These are phyloP conservation scores for Tichodroma muraria DNA, from an alignment of 2,113 vertebrate species.

Conservation along the genomic window DNA sequence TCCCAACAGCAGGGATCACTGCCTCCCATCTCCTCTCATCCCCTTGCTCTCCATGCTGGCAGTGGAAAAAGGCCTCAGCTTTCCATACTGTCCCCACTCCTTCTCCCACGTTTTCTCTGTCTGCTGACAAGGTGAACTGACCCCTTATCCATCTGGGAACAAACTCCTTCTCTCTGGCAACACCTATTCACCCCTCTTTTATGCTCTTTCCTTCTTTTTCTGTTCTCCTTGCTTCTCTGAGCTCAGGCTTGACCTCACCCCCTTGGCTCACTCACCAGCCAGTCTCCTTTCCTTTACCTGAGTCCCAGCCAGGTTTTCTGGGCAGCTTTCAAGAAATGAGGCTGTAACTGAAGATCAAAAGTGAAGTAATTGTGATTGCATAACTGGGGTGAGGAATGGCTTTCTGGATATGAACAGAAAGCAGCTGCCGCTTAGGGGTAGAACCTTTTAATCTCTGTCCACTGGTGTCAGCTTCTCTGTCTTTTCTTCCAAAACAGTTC, in stretches of 20 bases:
- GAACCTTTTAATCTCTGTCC: neutral
- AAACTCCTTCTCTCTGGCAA: neutral
- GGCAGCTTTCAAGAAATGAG: neutral
- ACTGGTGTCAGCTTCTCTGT: neutral
- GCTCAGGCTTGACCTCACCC: neutral
- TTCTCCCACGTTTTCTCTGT: neutral
- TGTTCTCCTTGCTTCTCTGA: neutral
- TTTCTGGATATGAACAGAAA: conserved; percentile 5
- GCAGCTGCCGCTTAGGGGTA: neutral
- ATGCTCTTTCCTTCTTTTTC: neutral
- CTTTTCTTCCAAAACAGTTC: neutral
- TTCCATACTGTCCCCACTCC: neutral
- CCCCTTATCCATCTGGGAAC: neutral
- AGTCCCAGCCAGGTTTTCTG: conserved; percentile 41
- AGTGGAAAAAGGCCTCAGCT: neutral
- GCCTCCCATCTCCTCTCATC: neutral
- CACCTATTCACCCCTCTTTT: too few relatives aligned
- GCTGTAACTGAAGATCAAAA: conserved; percentile 14
- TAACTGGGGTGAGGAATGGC: neutral
- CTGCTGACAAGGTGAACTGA: neutral
- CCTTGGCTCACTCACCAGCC: neutral
- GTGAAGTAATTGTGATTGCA: conserved; percentile 21
- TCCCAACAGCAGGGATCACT: neutral
- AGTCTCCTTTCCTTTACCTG: neutral
- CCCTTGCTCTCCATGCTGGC: neutral